phyloP scores from a whole-genome alignment of 1,140 invertebrate genomes.

The Coenobita brevimanus region DNA sequence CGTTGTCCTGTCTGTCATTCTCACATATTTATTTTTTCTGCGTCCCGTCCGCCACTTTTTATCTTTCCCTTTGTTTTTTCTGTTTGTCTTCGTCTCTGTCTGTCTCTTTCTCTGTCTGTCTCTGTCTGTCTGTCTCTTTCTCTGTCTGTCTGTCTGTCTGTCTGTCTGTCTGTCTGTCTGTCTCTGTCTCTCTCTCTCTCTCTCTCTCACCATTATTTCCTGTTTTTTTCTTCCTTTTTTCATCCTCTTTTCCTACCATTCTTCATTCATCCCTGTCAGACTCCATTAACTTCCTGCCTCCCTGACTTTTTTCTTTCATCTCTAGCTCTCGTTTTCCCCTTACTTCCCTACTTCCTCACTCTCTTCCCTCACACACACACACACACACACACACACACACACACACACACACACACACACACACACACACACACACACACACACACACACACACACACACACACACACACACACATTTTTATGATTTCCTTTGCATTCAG shows the following conservation, averaged over 20 bases:
- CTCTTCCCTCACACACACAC: too few species aligned
- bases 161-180: constrained; percentile 8
- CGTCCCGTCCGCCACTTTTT: too few species aligned
- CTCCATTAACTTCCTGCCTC: not conserved
- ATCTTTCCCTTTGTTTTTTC: too few species aligned
- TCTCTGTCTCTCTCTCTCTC: constrained; percentile 2
- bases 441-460: constrained; percentile 16
- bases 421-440: constrained; percentile 13
- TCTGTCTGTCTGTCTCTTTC: constrained; percentile 12
- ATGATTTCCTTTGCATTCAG: not conserved
- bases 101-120: not conserved
- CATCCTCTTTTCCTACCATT: too few species aligned
- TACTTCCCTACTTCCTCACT: not conserved
- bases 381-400: not conserved
- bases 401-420: not conserved
- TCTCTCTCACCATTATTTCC: not conserved
- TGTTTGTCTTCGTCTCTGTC: too few species aligned
- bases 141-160: constrained; percentile 8
- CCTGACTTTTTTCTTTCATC: not conserved
- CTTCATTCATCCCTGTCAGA: not conserved
- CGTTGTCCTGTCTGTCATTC: too few species aligned
- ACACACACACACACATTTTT: constrained; percentile 4
- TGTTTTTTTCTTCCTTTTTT: too few species aligned
- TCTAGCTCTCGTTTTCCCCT: not conserved
- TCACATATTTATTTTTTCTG: too few species aligned